Evolutionary conservation across 2,113 vertebrate genomes (phyloP).

Genomic region (Callorhinus ursinus): DNA sequence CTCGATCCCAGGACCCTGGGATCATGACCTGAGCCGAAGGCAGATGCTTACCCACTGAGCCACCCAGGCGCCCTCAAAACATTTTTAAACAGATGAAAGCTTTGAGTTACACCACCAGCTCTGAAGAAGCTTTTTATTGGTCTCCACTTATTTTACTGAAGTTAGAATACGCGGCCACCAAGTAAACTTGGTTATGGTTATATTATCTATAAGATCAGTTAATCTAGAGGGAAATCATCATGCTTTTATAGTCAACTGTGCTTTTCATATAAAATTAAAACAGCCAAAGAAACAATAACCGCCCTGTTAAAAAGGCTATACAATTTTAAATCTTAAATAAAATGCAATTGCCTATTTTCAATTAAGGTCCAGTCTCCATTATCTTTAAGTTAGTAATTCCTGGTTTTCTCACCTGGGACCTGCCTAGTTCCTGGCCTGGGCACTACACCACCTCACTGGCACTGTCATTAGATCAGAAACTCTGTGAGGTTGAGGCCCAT

Average conservation of each 20-base stretch:
- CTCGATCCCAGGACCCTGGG: no score
- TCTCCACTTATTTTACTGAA: not conserved
- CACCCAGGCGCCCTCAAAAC: not conserved
- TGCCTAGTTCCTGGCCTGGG: not conserved
- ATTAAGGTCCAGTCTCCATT: not conserved
- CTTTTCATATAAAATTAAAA: conserved; percentile 38
- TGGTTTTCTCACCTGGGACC: not conserved
- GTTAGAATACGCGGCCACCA: not conserved
- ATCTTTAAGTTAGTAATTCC: not conserved
- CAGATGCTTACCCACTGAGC: no score
- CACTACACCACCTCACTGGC: no score
- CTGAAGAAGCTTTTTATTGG: not conserved
- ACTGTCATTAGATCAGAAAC: not conserved
- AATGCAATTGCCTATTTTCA: not conserved
- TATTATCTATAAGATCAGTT: not conserved
- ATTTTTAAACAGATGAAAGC: not conserved
- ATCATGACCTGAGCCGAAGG: no score
- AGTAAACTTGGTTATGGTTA: not conserved
- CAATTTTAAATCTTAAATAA: conserved; percentile 17
- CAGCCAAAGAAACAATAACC: not conserved
- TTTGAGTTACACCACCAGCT: not conserved
- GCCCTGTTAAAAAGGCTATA: not conserved
- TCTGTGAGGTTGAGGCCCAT: not conserved
- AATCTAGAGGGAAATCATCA: not conserved
- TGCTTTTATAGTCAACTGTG: not conserved